Conservation (phyloP, 1,140 invertebrate species). For the Apis mellifera region Amel_HAv3.1 CM009941.2:15395501-15396000, state of each 20-base stretch:
- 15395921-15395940: constrained; percentile 18
- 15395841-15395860: too few relatives aligned
- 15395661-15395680: too few relatives aligned
- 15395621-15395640: background rate
- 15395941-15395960: constrained; percentile 14
- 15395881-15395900: too few relatives aligned
- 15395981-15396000: constrained; percentile 55
- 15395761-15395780: too few relatives aligned
- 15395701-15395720: too few relatives aligned
- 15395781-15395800: too few relatives aligned
- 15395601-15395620: background rate
- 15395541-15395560: background rate
- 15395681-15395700: too few relatives aligned
- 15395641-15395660: background rate
- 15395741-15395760: too few relatives aligned
- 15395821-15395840: too few relatives aligned
- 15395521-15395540: background rate
- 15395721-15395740: too few relatives aligned
- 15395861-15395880: too few relatives aligned
- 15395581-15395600: background rate
- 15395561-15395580: background rate
- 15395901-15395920: background rate
- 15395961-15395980: constrained; percentile 66
- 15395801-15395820: too few relatives aligned
- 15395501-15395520: constrained; percentile 15